phyloP scores from a whole-genome alignment of 2,888 invertebrate species.

The Tolmerus cingulatus region DNA sequence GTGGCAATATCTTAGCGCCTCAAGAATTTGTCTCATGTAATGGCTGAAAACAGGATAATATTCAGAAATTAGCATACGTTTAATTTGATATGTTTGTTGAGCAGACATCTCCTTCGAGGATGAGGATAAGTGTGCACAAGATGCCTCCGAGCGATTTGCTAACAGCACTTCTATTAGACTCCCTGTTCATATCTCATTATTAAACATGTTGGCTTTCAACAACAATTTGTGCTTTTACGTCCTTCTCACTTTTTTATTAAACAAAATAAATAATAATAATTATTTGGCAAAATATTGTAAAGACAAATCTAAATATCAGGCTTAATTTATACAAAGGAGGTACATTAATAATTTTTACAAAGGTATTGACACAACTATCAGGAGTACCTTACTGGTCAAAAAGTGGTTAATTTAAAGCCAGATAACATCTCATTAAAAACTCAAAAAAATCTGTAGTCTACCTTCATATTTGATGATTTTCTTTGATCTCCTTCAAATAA shows the following conservation, averaged over 20 bases:
- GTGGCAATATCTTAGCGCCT: conserved; percentile 97
- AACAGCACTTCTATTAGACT: neutral
- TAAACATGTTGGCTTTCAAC: neutral
- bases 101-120: neutral
- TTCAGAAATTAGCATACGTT: neutral
- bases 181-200: neutral
- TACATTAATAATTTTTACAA: too few species aligned
- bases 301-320: too few species aligned
- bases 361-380: too few species aligned
- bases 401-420: neutral
- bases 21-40: conserved; percentile 98
- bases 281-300: too few species aligned
- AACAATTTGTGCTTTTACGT: neutral
- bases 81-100: neutral
- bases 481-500: neutral
- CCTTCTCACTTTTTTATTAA: neutral
- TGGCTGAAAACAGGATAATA: conserved; percentile 72
- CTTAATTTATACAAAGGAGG: too few species aligned
- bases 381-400: neutral
- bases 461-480: neutral
- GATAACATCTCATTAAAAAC: neutral
- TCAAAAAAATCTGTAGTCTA: neutral
- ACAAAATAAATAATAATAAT: too few species aligned
- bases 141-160: neutral
- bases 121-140: neutral